A percentile compares a stretch with the other conserved stretches of the same genome.
Evolutionary conservation across 2,113 vertebrate species (phyloP).

Genomic region (Halcyon senegalensis): DNA sequence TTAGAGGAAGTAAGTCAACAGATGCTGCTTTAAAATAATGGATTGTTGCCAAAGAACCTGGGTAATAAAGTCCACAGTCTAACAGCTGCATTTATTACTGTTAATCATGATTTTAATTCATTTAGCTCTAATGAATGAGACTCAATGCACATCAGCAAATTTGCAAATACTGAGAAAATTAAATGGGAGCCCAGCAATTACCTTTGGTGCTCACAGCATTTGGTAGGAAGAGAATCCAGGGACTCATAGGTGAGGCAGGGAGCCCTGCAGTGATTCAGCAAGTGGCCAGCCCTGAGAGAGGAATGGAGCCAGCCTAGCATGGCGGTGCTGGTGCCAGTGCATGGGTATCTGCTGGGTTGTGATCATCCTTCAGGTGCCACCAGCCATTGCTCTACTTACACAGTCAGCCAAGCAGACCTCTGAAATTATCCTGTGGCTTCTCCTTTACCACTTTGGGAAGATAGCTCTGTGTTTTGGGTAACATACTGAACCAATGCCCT

Average conservation of each 20-base stretch:
- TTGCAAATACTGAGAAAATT: background rate
- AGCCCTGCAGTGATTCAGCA: rapidly evolving
- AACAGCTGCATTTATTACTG: background rate
- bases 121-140: background rate
- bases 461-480: background rate
- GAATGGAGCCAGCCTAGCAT: rapidly evolving
- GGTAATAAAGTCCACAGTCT: background rate
- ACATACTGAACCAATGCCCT: no score
- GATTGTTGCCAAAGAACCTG: background rate
- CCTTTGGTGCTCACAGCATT: background rate
- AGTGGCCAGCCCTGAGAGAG: background rate
- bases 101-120: background rate
- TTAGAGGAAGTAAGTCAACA: background rate
- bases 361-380: background rate
- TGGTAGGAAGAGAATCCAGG: background rate
- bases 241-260: background rate
- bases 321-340: background rate
- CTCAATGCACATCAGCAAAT: background rate
- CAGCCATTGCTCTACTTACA: background rate
- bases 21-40: background rate
- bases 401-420: background rate
- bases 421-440: background rate
- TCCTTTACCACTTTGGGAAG: background rate
- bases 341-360: background rate
- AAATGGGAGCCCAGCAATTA: background rate